Evolutionary conservation across 2,888 invertebrate genomes (phyloP).

Genomic region (Agriopis marginaria): DNA sequence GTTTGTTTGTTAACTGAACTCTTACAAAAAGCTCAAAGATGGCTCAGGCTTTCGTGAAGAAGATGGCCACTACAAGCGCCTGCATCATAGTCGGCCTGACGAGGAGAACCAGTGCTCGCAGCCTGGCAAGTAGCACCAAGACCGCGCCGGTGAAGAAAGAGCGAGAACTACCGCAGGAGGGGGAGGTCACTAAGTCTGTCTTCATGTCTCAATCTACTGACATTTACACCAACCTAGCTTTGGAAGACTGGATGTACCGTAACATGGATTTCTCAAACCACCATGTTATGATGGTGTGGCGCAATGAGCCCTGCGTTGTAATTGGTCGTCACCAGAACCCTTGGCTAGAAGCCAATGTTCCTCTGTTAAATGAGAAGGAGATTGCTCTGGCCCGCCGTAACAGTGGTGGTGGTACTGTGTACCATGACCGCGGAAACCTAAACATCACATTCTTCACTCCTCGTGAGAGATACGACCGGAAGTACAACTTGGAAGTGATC

Average conservation of each 20-base stretch:
- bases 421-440: constrained; percentile 97
- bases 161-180: constrained; percentile 66
- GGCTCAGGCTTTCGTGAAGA: constrained; percentile 81
- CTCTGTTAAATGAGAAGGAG: constrained; percentile 87
- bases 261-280: constrained; percentile 94
- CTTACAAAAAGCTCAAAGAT: constrained; percentile 63
- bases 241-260: constrained; percentile 98
- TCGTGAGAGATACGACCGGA: constrained; percentile 93
- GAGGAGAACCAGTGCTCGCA: constrained; percentile 71
- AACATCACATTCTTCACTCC: constrained; percentile 97
- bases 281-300: constrained; percentile 96
- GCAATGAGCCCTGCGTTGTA: constrained; percentile 97
- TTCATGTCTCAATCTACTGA: constrained; percentile 97
- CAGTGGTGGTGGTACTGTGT: constrained; percentile 98
- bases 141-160: constrained; percentile 63
- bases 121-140: constrained; percentile 63
- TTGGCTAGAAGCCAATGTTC: constrained; percentile 95
- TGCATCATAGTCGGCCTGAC: constrained; percentile 73
- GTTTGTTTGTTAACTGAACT: constrained; percentile 55
- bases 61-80: constrained; percentile 71
- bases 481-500: constrained; percentile 95
- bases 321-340: constrained; percentile 99
- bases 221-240: constrained; percentile 96
- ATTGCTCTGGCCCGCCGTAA: constrained; percentile 94
- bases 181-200: constrained; percentile 92